Percentiles rank a stretch among this genome's conserved stretches.
Evolutionary conservation across 2,797 vertebrate genomes (phyloP).

Genomic region (Enteromius unitaeniatus): DNA sequence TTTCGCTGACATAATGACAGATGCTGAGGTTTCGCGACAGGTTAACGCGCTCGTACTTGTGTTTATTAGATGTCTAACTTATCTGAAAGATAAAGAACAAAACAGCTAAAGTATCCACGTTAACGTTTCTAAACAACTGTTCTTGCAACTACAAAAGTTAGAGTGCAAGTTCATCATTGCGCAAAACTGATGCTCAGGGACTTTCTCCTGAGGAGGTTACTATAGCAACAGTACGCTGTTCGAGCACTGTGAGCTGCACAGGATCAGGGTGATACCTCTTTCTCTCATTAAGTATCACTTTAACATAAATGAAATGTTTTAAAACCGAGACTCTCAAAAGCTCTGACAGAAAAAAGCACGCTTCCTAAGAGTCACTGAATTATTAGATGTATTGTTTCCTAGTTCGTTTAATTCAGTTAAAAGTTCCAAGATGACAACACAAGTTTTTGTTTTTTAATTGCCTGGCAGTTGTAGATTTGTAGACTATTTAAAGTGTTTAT

Average conservation of each 20-base stretch:
- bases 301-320: neutral
- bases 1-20: neutral
- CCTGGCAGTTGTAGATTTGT: neutral
- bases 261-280: no score
- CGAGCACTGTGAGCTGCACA: neutral
- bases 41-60: neutral
- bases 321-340: neutral
- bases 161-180: neutral
- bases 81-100: neutral
- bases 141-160: neutral
- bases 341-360: neutral
- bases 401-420: neutral
- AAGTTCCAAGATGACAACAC: neutral
- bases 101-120: neutral
- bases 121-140: neutral
- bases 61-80: neutral
- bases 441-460: neutral
- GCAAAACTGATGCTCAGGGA: neutral
- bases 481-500: neutral
- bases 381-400: neutral
- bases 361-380: neutral
- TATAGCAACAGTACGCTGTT: neutral
- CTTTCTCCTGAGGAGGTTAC: slow-evolving; percentile 10
- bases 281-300: neutral
- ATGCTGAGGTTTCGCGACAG: slow-evolving; percentile 1